phyloP scores from a whole-genome alignment of 2,888 invertebrate species.

The Lycocerus yunnanus region DNA sequence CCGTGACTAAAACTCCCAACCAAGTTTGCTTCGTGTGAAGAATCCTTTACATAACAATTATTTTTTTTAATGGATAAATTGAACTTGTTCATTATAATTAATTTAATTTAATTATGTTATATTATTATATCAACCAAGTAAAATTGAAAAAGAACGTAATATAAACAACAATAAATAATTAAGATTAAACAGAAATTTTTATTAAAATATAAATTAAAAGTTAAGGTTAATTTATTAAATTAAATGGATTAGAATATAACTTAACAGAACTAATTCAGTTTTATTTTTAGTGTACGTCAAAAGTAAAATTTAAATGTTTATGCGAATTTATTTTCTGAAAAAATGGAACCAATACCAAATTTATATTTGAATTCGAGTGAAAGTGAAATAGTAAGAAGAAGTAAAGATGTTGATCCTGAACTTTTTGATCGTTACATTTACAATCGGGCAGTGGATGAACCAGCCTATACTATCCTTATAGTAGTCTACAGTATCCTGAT shows the following conservation, averaged over 20 bases:
- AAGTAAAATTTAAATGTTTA: background rate
- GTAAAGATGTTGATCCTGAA: conserved; percentile 49
- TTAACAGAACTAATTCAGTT: background rate
- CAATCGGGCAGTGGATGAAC: conserved; percentile 74
- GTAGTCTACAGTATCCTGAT: conserved; percentile 76
- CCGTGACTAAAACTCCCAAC: too few relatives aligned
- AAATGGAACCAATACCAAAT: conserved; percentile 19
- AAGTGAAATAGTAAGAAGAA: conserved; percentile 41
- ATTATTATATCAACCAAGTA: background rate
- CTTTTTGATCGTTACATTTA: conserved; percentile 66
- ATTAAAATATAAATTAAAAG: background rate
- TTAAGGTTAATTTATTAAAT: background rate
- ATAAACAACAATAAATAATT: too few relatives aligned
- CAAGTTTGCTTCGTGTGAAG: too few relatives aligned
- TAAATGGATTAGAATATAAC: background rate
- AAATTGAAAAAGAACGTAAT: too few relatives aligned
- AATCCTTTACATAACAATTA: too few relatives aligned
- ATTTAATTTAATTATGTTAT: background rate
- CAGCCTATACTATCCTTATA: conserved; percentile 69
- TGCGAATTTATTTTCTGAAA: background rate
- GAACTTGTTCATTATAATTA: background rate
- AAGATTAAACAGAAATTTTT: too few relatives aligned
- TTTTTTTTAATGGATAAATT: too few relatives aligned
- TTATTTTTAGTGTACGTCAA: background rate
- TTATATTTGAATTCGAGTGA: conserved; percentile 27